Evolutionary conservation across 53 echinoderm and acorn worm species (phyloP).

Genomic region (Holothuria scabra): DNA sequence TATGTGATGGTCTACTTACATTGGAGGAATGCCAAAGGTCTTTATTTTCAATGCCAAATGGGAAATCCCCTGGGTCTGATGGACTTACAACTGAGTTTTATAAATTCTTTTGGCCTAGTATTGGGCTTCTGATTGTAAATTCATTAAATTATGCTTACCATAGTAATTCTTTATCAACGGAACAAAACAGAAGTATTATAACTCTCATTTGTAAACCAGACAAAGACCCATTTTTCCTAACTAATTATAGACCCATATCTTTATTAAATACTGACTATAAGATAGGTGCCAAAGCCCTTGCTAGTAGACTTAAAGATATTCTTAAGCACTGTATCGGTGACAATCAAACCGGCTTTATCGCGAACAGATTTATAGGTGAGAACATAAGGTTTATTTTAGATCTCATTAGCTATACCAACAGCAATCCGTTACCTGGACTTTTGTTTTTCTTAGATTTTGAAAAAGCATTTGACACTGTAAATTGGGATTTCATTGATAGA

Average conservation of each 20-base stretch:
- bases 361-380: conserved; percentile 58
- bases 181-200: conserved; percentile 55
- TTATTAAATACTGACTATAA: conserved; percentile 68
- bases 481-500: too few relatives aligned
- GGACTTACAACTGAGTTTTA: conserved; percentile 66
- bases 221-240: conserved; percentile 43
- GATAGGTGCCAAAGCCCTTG: conserved; percentile 62
- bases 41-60: conserved; percentile 51
- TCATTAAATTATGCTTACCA: conserved; percentile 59
- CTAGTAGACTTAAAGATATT: conserved; percentile 52
- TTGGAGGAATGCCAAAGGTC: conserved; percentile 44
- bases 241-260: conserved; percentile 69
- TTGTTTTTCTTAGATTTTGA: too few relatives aligned
- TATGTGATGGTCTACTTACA: conserved; percentile 38
- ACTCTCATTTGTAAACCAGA: conserved; percentile 61
- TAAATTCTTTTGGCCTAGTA: conserved; percentile 54
- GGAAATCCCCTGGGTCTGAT: conserved; percentile 66
- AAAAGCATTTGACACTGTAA: too few relatives aligned
- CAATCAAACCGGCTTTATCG: conserved; percentile 64
- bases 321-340: conserved; percentile 37
- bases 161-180: conserved; percentile 32
- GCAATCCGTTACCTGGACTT: conserved; percentile 37
- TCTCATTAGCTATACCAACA: conserved; percentile 26
- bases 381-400: conserved; percentile 62
- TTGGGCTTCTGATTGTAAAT: conserved; percentile 42